Evolutionary conservation across 2,113 vertebrate genomes (phyloP).

Genomic region (Murina feae): DNA sequence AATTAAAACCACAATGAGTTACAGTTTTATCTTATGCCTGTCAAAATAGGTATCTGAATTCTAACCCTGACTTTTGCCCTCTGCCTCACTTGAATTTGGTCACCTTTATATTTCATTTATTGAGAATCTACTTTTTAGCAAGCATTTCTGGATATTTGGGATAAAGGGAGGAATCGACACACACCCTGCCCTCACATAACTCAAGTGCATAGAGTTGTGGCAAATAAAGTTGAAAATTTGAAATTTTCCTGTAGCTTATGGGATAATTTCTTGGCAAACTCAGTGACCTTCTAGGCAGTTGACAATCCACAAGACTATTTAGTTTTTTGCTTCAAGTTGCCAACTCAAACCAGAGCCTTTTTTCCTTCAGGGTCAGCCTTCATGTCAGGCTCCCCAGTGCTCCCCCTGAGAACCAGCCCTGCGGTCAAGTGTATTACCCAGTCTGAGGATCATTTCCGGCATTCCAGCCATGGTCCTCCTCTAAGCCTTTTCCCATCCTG

Average conservation of each 20-base stretch:
- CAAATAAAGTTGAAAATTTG: not conserved
- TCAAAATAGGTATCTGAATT: not conserved
- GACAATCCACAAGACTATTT: not conserved
- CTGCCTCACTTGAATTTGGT: not conserved
- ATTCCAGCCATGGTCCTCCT: not conserved
- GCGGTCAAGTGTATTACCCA: not conserved
- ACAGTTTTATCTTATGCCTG: not conserved
- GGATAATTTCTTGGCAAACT: not conserved
- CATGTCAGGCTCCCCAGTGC: accelerated
- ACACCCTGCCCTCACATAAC: not conserved
- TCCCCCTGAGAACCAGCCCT: not conserved
- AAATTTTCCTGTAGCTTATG: not conserved
- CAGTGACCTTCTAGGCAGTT: not conserved
- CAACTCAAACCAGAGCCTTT: not conserved
- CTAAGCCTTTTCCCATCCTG: not conserved
- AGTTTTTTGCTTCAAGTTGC: not conserved
- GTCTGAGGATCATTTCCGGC: not conserved
- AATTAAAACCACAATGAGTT: not conserved
- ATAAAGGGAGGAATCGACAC: not conserved
- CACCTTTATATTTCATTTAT: not conserved
- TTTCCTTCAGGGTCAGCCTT: not conserved
- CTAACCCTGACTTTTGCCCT: not conserved
- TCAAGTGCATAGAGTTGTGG: not conserved
- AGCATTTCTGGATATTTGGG: not conserved
- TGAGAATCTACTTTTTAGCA: not conserved